Evolutionary conservation across 2,113 vertebrate genomes (phyloP).

Genomic region (Saccopteryx bilineata): DNA sequence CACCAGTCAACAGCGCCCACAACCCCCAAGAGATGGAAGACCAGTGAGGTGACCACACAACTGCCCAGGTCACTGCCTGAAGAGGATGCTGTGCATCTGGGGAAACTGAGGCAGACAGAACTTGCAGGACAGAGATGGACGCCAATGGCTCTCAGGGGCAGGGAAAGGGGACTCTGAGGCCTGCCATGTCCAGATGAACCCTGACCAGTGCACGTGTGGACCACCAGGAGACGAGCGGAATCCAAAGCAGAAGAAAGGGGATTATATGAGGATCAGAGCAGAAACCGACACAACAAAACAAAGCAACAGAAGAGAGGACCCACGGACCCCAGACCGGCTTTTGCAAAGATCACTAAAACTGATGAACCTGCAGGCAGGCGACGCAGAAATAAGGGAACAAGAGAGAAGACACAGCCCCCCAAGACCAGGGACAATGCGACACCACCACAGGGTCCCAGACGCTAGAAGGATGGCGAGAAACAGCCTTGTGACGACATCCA

Average conservation of each 20-base stretch:
- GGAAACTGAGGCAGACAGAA: neutral
- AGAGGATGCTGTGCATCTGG: accelerated
- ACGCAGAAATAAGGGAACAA: accelerated
- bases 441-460: neutral
- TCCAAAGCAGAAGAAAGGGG: no score
- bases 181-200: neutral
- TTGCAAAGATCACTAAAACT: no score
- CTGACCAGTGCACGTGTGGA: accelerated
- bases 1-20: accelerated
- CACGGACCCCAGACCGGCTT: no score
- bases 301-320: no score
- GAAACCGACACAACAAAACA: neutral
- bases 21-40: no score
- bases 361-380: neutral
- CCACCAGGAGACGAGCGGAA: no score
- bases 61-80: accelerated
- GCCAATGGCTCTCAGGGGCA: accelerated
- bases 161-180: neutral
- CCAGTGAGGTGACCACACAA: neutral
- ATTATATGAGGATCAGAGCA: neutral
- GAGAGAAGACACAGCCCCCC: neutral
- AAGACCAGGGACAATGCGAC: neutral
- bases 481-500: neutral
- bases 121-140: accelerated
- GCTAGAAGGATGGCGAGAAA: no score